phyloP scores from a whole-genome alignment of 2,113 vertebrate species.

The Fulica atra region DNA sequence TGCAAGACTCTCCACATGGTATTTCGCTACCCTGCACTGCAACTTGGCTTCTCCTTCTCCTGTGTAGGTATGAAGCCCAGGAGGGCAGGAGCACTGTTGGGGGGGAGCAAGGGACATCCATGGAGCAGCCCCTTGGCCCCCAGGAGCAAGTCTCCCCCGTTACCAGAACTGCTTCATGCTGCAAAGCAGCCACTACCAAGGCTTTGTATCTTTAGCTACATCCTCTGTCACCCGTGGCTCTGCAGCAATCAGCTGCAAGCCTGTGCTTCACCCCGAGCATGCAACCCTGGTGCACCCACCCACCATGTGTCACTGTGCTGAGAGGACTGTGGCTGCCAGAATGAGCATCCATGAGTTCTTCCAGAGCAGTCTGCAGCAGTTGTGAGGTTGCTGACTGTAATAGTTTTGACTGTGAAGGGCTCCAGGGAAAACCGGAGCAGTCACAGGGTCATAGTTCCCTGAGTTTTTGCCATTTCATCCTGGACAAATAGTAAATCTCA shows the following conservation, averaged over 20 bases:
- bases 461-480: not conserved
- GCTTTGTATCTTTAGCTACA: not conserved
- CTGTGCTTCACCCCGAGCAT: not conserved
- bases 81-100: not conserved
- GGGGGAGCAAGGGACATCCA: not conserved
- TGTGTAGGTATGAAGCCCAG: not conserved
- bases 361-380: not conserved
- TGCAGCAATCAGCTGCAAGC: not conserved
- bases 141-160: not conserved
- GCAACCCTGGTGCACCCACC: not conserved
- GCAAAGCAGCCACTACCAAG: not conserved
- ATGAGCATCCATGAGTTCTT: not conserved
- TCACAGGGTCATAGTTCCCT: not conserved
- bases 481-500: not conserved
- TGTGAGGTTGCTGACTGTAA: not conserved
- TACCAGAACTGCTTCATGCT: not conserved
- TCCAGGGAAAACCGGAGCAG: not conserved
- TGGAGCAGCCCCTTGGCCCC: not conserved
- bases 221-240: not conserved
- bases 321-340: not conserved
- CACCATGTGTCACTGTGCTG: accelerated
- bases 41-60: not conserved
- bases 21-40: not conserved
- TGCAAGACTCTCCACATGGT: not conserved
- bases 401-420: not conserved